phyloP scores from a whole-genome alignment of 2,888 invertebrate species.

The Metacarcinus magister region DNA sequence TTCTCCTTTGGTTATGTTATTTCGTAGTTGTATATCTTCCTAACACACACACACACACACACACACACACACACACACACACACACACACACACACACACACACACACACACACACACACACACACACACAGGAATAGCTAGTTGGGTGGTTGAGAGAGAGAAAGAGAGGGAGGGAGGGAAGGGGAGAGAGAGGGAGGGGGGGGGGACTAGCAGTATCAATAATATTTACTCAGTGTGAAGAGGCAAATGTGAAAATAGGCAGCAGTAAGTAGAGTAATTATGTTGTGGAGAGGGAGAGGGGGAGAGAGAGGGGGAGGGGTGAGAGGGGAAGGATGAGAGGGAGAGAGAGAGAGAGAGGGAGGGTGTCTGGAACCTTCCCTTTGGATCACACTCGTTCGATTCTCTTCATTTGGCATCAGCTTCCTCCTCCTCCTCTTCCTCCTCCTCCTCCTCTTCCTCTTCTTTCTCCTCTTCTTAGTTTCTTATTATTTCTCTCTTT shows the following conservation, averaged over 20 bases:
- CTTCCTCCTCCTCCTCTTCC: background rate
- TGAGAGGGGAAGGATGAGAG: background rate
- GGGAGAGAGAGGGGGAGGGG: background rate
- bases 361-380: constrained; percentile 3
- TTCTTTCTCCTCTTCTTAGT: background rate
- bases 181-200: background rate
- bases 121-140: background rate
- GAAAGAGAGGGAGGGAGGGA: background rate
- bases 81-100: constrained; percentile 64
- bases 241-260: constrained; percentile 78
- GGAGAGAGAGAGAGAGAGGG: background rate
- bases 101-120: constrained; percentile 43
- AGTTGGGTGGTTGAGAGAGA: background rate
- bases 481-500: background rate
- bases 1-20: background rate
- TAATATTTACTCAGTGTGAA: constrained; percentile 78
- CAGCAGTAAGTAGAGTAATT: constrained; percentile 75
- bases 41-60: background rate
- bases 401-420: background rate
- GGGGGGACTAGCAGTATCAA: constrained; percentile 65
- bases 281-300: constrained; percentile 48
- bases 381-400: background rate
- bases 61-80: constrained; percentile 56
- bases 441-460: background rate
- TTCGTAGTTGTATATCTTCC: background rate